Percentiles rank a stretch among this genome's conserved stretches.
These are phyloP conservation scores for Geodia barretti DNA, from an alignment of 37 sponge, comb jelly and placozoan genomes.

Conservation along the genomic window DNA sequence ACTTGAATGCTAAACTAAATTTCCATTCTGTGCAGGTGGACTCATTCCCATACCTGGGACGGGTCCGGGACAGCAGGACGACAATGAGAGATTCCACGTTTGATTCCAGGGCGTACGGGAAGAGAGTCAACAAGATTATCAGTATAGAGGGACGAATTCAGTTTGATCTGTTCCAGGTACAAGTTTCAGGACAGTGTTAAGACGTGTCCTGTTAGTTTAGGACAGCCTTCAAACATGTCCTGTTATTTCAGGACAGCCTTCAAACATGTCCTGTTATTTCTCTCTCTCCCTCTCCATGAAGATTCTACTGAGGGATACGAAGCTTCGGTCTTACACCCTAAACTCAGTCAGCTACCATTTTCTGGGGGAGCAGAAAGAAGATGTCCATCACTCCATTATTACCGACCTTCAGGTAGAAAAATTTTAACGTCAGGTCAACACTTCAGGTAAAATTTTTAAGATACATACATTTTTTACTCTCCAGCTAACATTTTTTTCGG, in stretches of 20 bases:
- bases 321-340: conserved; percentile 96
- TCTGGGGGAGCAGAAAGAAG: conserved; percentile 98
- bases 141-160: conserved; percentile 92
- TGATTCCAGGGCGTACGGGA: conserved; percentile 96
- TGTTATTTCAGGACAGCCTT: no score
- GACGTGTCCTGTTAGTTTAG: no score
- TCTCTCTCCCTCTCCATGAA: conserved; percentile 11
- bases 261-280: neutral
- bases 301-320: conserved; percentile 90
- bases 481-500: no score
- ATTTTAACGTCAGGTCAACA: neutral
- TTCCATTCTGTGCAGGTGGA: conserved; percentile 10
- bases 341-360: conserved; percentile 98
- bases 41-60: conserved; percentile 84
- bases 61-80: conserved; percentile 57
- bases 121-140: conserved; percentile 94
- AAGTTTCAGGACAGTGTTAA: no score
- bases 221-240: no score
- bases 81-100: conserved; percentile 88
- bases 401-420: conserved; percentile 85
- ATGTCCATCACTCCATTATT: conserved; percentile 93
- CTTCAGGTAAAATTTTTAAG: neutral
- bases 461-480: neutral
- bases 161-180: conserved; percentile 94
- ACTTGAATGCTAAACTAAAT: no score